These are phyloP conservation scores for Epistrophe eligans DNA, from an alignment of 2,888 invertebrate species.

Conservation along the genomic window DNA sequence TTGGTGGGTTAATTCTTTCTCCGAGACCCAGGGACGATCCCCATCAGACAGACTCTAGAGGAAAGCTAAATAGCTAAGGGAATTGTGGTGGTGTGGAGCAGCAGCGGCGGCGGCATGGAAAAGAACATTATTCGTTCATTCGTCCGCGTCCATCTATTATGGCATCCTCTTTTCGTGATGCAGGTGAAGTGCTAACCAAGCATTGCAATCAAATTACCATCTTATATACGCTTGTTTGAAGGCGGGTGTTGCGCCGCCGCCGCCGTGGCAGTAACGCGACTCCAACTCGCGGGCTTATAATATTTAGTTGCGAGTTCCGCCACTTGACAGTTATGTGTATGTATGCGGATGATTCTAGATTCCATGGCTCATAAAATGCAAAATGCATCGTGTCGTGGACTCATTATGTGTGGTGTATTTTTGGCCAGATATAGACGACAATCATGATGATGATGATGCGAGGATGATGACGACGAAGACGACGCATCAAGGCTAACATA, in stretches of 20 bases:
- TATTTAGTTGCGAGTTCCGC: constrained; percentile 24
- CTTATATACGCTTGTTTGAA: constrained; percentile 47
- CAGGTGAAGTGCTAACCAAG: constrained; percentile 76
- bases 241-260: constrained; percentile 47
- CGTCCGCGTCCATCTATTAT: constrained; percentile 21
- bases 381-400: constrained; percentile 74
- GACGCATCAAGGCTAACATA: constrained; percentile 24
- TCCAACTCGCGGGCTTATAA: neutral
- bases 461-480: constrained; percentile 2
- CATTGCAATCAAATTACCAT: constrained; percentile 76
- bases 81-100: neutral
- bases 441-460: neutral
- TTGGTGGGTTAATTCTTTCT: constrained; percentile 55
- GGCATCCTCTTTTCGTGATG: constrained; percentile 35
- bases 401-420: constrained; percentile 67
- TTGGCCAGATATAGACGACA: constrained; percentile 22
- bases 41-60: neutral
- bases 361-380: constrained; percentile 75
- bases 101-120: neutral
- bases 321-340: constrained; percentile 76
- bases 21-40: neutral
- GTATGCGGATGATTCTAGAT: constrained; percentile 72
- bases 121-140: constrained; percentile 61
- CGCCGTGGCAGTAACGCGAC: constrained; percentile 14
- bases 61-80: constrained; percentile 39